Conservation (phyloP, 35 echinoderm and acorn worm species). For the Ptychodera flava region DNA sequence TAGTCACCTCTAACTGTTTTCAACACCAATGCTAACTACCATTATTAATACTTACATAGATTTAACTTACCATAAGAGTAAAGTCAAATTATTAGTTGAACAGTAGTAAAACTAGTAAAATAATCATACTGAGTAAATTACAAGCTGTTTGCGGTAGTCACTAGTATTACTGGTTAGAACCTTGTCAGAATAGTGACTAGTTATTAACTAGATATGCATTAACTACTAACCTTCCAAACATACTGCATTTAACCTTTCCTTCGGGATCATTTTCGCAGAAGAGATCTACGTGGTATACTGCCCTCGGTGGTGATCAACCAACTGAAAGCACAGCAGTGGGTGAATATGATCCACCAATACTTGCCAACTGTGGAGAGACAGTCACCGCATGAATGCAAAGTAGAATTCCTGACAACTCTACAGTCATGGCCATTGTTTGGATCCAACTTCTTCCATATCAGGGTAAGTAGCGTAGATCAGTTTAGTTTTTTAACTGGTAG, state of each 20-base stretch:
- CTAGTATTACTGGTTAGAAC: too few species aligned
- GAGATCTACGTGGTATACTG: slow-evolving; percentile 48
- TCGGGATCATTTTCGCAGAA: slow-evolving; percentile 28
- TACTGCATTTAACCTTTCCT: neutral
- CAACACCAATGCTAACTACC: too few species aligned
- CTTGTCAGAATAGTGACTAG: too few species aligned
- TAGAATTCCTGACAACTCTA: slow-evolving; percentile 41
- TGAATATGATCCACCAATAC: slow-evolving; percentile 56
- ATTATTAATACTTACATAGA: too few species aligned
- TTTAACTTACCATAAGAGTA: too few species aligned
- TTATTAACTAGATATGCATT: neutral
- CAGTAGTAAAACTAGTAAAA: too few species aligned
- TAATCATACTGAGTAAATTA: too few species aligned
- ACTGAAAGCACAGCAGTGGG: slow-evolving; percentile 51
- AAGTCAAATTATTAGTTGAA: too few species aligned
- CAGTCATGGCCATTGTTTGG: slow-evolving; percentile 59
- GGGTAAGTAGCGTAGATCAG: slow-evolving; percentile 15
- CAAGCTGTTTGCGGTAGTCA: too few species aligned
- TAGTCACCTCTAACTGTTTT: too few species aligned
- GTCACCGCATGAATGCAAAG: slow-evolving; percentile 31
- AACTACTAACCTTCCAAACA: neutral
- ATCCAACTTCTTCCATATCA: slow-evolving; percentile 56
- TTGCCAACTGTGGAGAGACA: slow-evolving; percentile 19
- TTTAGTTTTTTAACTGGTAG: neutral
- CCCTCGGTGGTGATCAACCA: slow-evolving; percentile 45